These are phyloP conservation scores for Cephus nigrinus DNA, from an alignment of 2,888 invertebrate genomes.

Conservation along the genomic window DNA sequence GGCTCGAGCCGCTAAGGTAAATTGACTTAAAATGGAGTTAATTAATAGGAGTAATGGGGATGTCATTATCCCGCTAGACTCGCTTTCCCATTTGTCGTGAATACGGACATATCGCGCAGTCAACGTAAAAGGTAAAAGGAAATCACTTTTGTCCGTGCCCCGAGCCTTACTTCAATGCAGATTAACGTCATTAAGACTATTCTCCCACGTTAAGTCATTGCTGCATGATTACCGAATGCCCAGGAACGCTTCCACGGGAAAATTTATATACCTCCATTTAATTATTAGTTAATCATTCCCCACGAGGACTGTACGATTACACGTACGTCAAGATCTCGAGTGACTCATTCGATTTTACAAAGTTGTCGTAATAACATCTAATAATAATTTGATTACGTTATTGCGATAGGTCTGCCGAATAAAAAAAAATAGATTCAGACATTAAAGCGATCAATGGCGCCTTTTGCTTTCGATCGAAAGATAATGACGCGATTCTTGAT, in stretches of 20 bases:
- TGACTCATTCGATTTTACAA: not conserved
- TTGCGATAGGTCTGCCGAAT: not conserved
- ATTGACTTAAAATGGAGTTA: constrained; percentile 27
- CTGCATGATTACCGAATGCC: constrained; percentile 8
- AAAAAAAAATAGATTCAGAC: not conserved
- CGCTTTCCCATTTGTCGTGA: constrained; percentile 10
- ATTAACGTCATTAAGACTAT: constrained; percentile 34
- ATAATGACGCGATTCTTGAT: not conserved
- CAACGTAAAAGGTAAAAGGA: constrained; percentile 49
- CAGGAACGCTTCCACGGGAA: not conserved
- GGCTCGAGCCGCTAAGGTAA: not conserved
- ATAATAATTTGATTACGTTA: not conserved
- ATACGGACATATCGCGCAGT: constrained; percentile 26
- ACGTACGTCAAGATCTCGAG: not conserved
- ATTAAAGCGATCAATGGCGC: not conserved
- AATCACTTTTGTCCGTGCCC: constrained; percentile 38
- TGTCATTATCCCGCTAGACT: not conserved
- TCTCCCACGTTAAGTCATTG: constrained; percentile 46
- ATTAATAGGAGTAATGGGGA: constrained; percentile 24
- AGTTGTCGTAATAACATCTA: not conserved
- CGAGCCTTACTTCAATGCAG: constrained; percentile 36
- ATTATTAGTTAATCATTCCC: not conserved
- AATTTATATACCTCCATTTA: not conserved
- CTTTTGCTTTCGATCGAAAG: not conserved
- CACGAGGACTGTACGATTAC: not conserved